A percentile compares a stretch with the other conserved stretches of the same genome.
Conservation (phyloP, 2,888 invertebrate genomes). For the Ophraella communa region DNA sequence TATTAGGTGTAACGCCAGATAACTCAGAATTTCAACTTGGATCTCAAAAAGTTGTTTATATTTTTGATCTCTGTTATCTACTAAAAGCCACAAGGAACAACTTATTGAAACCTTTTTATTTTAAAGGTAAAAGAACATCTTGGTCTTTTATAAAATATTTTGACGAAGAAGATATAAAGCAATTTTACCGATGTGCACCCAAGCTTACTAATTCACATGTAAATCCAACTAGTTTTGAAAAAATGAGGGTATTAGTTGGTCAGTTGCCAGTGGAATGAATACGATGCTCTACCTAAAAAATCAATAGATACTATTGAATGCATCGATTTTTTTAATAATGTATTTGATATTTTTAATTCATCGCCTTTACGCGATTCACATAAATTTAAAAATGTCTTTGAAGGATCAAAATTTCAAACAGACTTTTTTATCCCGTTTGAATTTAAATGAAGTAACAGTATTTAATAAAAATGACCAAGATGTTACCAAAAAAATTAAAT, state of each 20-base stretch:
- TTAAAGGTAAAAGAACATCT: constrained; percentile 23
- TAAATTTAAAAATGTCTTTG: no score
- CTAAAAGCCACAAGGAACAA: constrained; percentile 31
- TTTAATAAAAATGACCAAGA: no score
- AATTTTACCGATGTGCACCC: constrained; percentile 27
- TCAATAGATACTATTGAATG: no score
- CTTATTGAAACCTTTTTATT: constrained; percentile 27
- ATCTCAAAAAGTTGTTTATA: constrained; percentile 1
- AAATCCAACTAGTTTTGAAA: constrained; percentile 37
- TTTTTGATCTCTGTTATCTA: constrained; percentile 23
- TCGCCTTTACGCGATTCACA: no score
- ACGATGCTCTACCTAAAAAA: no score
- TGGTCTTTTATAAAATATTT: constrained; percentile 34
- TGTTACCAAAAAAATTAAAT: no score
- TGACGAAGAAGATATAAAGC: constrained; percentile 34
- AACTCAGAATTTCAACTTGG: constrained; percentile 13
- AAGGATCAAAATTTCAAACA: no score
- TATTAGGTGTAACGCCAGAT: constrained; percentile 14
- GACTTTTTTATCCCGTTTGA: no score
- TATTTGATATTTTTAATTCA: no score
- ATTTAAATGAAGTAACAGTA: no score
- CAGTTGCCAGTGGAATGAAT: constrained; percentile 39
- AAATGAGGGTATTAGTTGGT: constrained; percentile 39
- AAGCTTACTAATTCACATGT: constrained; percentile 39
- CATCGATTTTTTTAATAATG: no score